Conservation (phyloP, 2,888 invertebrate genomes). For the Latheticus oryzae region DNA sequence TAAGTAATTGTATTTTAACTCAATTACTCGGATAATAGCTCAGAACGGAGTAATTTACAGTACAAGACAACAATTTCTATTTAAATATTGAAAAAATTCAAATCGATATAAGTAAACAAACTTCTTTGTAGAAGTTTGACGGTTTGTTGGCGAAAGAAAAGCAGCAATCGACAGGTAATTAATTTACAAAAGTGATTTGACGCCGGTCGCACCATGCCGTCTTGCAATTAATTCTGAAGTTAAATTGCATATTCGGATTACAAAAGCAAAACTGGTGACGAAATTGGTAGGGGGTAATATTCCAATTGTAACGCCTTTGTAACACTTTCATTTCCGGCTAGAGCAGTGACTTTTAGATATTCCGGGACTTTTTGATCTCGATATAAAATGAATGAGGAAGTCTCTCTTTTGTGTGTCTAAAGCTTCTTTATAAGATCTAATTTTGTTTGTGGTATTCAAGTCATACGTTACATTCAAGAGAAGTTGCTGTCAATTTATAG, state of each 20-base stretch:
- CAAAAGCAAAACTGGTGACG: conserved; percentile 54
- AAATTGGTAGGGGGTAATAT: conserved; percentile 51
- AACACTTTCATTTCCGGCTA: conserved; percentile 60
- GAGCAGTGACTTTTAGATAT: conserved; percentile 52
- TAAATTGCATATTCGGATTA: conserved; percentile 62
- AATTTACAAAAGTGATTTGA: conserved; percentile 35
- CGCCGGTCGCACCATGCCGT: conserved; percentile 24
- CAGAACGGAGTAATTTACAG: no score
- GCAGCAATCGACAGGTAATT: conserved; percentile 39
- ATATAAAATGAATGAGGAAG: conserved; percentile 51
- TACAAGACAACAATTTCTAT: no score
- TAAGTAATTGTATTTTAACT: no score
- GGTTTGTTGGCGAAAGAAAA: conserved; percentile 18
- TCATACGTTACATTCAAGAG: conserved; percentile 45
- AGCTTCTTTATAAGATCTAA: conserved; percentile 51
- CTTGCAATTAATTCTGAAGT: conserved; percentile 54
- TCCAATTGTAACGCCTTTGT: conserved; percentile 58
- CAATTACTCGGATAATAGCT: no score
- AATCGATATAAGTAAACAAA: no score
- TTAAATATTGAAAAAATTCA: no score
- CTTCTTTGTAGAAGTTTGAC: no score
- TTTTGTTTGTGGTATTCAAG: conserved; percentile 55
- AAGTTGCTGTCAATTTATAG: conserved; percentile 12
- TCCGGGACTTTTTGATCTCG: conserved; percentile 53
- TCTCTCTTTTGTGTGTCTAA: conserved; percentile 46